phyloP scores from a whole-genome alignment of 2,113 vertebrate species.

The Conger conger region DNA sequence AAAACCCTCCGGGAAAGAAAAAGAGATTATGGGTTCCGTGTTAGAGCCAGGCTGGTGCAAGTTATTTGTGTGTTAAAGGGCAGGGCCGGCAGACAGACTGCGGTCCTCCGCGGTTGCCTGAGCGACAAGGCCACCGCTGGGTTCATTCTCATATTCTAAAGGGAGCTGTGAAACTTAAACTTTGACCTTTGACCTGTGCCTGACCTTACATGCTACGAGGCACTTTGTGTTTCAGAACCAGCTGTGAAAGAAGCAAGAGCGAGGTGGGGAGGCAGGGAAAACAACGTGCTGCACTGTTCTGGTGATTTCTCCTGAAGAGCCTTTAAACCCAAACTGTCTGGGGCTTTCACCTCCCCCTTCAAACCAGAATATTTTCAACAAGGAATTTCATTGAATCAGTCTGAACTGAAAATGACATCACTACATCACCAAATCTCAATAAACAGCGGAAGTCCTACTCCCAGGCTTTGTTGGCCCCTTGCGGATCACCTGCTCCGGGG shows the following conservation, averaged over 20 bases:
- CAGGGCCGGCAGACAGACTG: background rate
- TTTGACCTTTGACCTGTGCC: background rate
- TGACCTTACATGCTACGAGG: background rate
- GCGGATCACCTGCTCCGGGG: background rate
- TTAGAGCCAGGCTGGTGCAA: background rate
- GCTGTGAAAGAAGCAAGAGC: background rate
- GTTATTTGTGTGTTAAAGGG: background rate
- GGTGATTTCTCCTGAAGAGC: background rate
- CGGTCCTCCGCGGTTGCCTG: background rate
- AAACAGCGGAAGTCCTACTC: background rate
- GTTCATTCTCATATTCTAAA: background rate
- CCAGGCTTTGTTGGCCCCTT: background rate
- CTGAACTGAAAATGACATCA: background rate
- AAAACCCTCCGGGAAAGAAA: background rate
- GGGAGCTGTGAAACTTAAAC: background rate
- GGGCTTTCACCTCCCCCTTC: background rate
- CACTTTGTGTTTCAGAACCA: background rate
- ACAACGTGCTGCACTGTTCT: background rate
- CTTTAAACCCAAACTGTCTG: background rate
- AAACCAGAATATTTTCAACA: background rate
- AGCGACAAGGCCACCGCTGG: background rate
- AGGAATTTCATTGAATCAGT: conserved; percentile 7
- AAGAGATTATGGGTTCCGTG: background rate
- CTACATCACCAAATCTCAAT: background rate
- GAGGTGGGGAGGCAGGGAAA: background rate